These are phyloP conservation scores for Listronotus oregonensis DNA, from an alignment of 1,140 invertebrate species.

Conservation along the genomic window DNA sequence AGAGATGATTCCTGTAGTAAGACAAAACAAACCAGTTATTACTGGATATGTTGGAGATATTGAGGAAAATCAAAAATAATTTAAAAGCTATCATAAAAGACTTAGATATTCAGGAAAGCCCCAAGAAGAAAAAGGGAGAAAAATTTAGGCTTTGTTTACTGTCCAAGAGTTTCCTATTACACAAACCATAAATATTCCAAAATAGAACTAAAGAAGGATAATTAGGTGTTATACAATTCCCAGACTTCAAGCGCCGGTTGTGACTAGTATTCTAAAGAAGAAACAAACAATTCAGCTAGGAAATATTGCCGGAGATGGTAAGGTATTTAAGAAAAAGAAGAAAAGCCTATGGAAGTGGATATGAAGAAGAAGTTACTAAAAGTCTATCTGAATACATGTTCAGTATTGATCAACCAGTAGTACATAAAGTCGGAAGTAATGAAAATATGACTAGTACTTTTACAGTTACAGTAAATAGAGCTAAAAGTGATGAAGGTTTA, in stretches of 20 bases:
- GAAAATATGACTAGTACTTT: conserved; percentile 24
- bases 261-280: conserved; percentile 43
- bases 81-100: conserved; percentile 62
- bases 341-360: conserved; percentile 15
- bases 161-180: conserved; percentile 39
- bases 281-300: conserved; percentile 10
- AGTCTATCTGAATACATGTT: conserved; percentile 12
- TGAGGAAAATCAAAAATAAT: conserved; percentile 48
- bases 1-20: conserved; percentile 47
- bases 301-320: conserved; percentile 11
- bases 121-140: conserved; percentile 42
- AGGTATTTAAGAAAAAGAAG: conserved; percentile 12
- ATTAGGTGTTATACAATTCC: conserved; percentile 39
- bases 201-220: conserved; percentile 19
- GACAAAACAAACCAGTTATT: conserved; percentile 60
- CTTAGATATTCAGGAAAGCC: conserved; percentile 59
- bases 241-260: conserved; percentile 33
- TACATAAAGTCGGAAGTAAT: conserved; percentile 7
- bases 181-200: conserved; percentile 23
- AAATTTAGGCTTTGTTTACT: conserved; percentile 46
- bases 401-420: not conserved
- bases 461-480: conserved; percentile 20
- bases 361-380: conserved; percentile 18
- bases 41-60: conserved; percentile 59
- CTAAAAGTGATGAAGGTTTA: conserved; percentile 10